Base-by-base conservation (phyloP, 1,140 invertebrate species). In the Tetramorium parvispinum region DNA sequence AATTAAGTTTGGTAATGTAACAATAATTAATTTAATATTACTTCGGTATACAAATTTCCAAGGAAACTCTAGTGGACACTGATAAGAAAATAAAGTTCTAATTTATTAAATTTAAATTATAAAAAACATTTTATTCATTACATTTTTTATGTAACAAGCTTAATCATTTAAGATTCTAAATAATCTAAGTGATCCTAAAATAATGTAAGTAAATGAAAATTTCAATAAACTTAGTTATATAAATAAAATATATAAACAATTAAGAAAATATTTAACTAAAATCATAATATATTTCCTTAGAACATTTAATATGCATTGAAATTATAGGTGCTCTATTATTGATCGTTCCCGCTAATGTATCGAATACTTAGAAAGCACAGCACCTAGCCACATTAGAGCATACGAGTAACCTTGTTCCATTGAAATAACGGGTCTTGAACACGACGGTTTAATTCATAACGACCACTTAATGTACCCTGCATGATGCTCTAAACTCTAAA, bases 361-460 rank as follows among this genome's bases (percentile, higher is more conserved):
- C 37, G 46, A 27, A 66, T 32, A 57, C 37, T 83, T 46, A 57
- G 53, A n/a, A 59, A 37, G 18, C 18, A n/a, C 13, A 43, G 21
- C 49, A 57, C 27, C 37, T 43, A 73, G 53, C 16, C 43, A 21
- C 11, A 40, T 63, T 53, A 59, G 32, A 32, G 37, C 53, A 37
- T 32, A 46, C 18, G 79, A 11, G 11, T 83, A 83, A 83, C 68
- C 79, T 83, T 73, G 79, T 59, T 83, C 53, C 68, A 83, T 83
- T 83, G 79, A 83, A 83, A 83, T 83, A 83, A 75, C 78, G 18
- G 57, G 43, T 89, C 85, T 87, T 85, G 73, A 77, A 90, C 79
- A 57, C 37, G 78, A 40, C 71, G 78, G 63, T 89, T 89, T 88
- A 75, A 90, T 88, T 87, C 87, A 86, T 90, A 88, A 70, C 83